A percentile compares a stretch with the other conserved stretches of the same genome.
These are phyloP conservation scores for Pristionchus maxplancki DNA, from an alignment of 2,888 invertebrate genomes.

Conservation along the genomic window DNA sequence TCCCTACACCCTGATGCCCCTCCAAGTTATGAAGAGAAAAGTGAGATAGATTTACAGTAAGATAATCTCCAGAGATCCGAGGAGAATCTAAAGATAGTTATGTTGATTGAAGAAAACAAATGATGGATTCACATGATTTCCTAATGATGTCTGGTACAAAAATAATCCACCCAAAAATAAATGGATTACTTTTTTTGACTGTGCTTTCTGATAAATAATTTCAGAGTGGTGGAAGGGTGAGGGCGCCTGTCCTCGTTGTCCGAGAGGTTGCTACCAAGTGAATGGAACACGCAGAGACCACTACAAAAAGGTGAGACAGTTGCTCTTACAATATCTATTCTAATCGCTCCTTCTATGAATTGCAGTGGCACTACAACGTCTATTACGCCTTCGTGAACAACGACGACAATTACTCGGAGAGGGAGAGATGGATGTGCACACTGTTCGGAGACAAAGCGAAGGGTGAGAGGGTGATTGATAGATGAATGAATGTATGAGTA, in stretches of 20 bases:
- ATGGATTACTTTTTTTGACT: neutral
- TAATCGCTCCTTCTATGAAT: neutral
- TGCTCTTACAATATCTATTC: too few relatives aligned
- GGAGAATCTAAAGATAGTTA: neutral
- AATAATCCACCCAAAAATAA: neutral
- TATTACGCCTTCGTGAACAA: conserved; percentile 12
- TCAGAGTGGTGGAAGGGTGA: conserved; percentile 22
- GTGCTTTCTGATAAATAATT: neutral
- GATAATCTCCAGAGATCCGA: neutral
- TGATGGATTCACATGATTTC: too few relatives aligned
- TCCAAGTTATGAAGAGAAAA: neutral
- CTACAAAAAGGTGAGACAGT: conserved; percentile 1
- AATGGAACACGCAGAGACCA: neutral
- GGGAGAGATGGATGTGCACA: conserved; percentile 14
- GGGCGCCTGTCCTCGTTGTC: neutral
- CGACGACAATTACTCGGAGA: conserved; percentile 3
- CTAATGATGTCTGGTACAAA: too few relatives aligned
- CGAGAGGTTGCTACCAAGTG: neutral
- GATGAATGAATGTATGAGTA: neutral
- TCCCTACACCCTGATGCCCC: neutral
- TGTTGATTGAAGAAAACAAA: too few relatives aligned
- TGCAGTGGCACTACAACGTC: conserved; percentile 24
- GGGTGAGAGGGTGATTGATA: neutral
- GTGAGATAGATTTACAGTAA: neutral
- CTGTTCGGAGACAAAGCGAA: neutral